phyloP scores from a whole-genome alignment of 1,140 invertebrate genomes.

The Ditylenchus dipsaci region DNA sequence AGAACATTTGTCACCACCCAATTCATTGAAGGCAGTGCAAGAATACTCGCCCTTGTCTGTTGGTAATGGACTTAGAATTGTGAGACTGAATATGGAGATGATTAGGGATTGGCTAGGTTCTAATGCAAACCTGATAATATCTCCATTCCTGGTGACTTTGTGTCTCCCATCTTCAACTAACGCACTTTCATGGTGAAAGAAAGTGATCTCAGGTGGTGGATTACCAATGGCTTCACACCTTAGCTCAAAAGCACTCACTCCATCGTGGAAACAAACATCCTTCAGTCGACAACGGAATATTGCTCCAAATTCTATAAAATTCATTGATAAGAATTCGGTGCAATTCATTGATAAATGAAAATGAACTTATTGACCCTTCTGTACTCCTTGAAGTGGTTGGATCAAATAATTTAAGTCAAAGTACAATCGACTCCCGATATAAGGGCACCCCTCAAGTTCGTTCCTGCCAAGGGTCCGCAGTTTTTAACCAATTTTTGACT shows the following conservation, averaged over 20 bases:
- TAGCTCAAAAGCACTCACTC: slow-evolving; percentile 70
- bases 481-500: no score
- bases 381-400: no score
- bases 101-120: neutral
- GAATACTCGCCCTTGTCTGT: slow-evolving; percentile 81
- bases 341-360: no score
- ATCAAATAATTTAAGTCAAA: no score
- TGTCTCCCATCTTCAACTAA: slow-evolving; percentile 55
- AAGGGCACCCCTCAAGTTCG: no score
- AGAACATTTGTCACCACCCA: slow-evolving; percentile 61
- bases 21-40: slow-evolving; percentile 81
- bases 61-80: slow-evolving; percentile 39
- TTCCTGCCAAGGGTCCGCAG: no score
- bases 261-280: slow-evolving; percentile 72
- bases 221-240: slow-evolving; percentile 80
- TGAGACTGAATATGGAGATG: slow-evolving; percentile 20
- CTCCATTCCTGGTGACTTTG: slow-evolving; percentile 34
- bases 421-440: no score
- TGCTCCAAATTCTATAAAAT: slow-evolving; percentile 51
- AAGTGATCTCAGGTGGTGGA: slow-evolving; percentile 82
- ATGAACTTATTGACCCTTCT: no score
- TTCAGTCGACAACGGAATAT: slow-evolving; percentile 64
- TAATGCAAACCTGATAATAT: slow-evolving; percentile 20
- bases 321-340: no score
- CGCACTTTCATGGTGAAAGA: slow-evolving; percentile 68